Evolutionary conservation across 2,888 invertebrate species (phyloP), one percentile per base, ranked within the genome.

Genomic region (Drosophila parthenogenetica): DNA sequence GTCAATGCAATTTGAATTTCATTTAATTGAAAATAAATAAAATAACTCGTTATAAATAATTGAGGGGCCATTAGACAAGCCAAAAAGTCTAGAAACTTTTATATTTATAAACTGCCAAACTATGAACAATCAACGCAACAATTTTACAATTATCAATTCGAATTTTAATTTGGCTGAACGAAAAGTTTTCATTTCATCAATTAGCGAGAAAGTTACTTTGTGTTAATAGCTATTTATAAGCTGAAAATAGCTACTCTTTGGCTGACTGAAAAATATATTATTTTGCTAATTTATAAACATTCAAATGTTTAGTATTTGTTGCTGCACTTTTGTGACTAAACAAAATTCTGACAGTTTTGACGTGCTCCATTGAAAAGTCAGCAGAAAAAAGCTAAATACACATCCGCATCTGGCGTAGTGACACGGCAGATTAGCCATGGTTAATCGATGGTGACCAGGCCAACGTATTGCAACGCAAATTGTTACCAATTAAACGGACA

Each of bases 11-110:
- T 77, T 69, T 40, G 53, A 66, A 77, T 74, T 69, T 54, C 22
- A 65, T 73, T 74, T 88, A 83, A 83, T 88, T 88, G 74, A 86
- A 82, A 73, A 72, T 66, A 79, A 88, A 88, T 79, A 83, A 22
- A 32, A 55, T 55, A 22, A 65, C 55, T 66, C 83, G 67, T 69
- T 77, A 77, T 79, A 61, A 82, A 72, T 71, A 65, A 79, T 65
- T 79, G 48, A 51, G 45, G 51, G 32, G 53, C 13, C 35, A 45
- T 51, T 53, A 49, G 8, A 22, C 46, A 59, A 62, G 50, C 32
- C 40, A 40, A 14, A 42, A 45, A 32, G 43, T 48, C 14, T 13
- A 22, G 3, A 55, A 55, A 55, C 3, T 37, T 11, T 43, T 13
- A 7, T 13, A 14, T 35, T 35, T 35, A 35, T 35, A 13, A 13